Conservation (phyloP, 2,888 invertebrate genomes). For the Timema podura region DNA sequence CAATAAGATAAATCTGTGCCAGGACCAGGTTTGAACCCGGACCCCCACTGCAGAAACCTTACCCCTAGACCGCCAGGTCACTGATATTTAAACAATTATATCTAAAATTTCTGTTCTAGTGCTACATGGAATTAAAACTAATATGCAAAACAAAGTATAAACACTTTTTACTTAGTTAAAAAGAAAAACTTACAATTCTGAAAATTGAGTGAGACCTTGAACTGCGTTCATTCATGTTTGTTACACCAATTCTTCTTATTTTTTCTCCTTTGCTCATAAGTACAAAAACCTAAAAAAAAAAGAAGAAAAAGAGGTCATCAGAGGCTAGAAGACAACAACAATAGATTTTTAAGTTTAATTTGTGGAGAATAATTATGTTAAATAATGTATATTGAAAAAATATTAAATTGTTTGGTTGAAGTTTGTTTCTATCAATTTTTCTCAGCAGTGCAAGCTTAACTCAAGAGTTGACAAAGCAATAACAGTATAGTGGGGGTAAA, state of each 20-base stretch:
- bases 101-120: too few species aligned
- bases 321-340: background rate
- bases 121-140: too few species aligned
- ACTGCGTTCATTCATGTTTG: conserved; percentile 84
- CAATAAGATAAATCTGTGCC: too few species aligned
- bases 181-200: conserved; percentile 63
- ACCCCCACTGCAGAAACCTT: too few species aligned
- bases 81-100: too few species aligned
- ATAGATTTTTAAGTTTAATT: conserved; percentile 17
- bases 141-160: too few species aligned
- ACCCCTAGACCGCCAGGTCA: too few species aligned
- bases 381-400: conserved; percentile 28
- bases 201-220: conserved; percentile 88
- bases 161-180: too few species aligned
- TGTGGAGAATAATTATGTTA: conserved; percentile 5
- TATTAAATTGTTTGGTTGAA: conserved; percentile 34
- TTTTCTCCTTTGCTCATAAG: conserved; percentile 53
- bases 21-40: too few species aligned
- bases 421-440: background rate
- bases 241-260: conserved; percentile 70
- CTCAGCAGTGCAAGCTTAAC: too few species aligned
- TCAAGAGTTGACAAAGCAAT: too few species aligned
- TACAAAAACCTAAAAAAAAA: conserved; percentile 37
- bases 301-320: background rate
- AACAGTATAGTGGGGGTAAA: too few species aligned